Evolutionary conservation across 92 coral and sea anemone species (phyloP).

Genomic region (Actinostola sp.): DNA sequence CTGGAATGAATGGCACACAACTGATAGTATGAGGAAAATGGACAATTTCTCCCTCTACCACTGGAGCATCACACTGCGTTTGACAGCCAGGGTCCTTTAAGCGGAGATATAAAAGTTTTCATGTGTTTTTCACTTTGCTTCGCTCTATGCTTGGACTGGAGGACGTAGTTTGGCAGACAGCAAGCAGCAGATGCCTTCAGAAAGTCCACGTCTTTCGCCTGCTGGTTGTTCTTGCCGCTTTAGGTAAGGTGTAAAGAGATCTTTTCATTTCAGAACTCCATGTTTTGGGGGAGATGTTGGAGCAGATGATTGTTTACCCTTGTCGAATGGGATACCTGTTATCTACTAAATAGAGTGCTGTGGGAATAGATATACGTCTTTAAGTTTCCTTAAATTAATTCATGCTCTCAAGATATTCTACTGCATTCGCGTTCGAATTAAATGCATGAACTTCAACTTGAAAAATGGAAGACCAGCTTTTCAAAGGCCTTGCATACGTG

Average conservation of each 20-base stretch:
- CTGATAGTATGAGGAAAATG: slow-evolving; percentile 6
- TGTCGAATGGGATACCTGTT: slow-evolving; percentile 19
- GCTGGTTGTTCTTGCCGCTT: slow-evolving; percentile 11
- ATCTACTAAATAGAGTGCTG: no score
- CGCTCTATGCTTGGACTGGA: slow-evolving; percentile 54
- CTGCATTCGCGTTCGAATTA: no score
- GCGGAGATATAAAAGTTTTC: slow-evolving; percentile 19
- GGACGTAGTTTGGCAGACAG: slow-evolving; percentile 33
- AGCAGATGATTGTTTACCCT: slow-evolving; percentile 12
- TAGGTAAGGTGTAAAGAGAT: slow-evolving; percentile 16
- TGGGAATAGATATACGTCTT: no score
- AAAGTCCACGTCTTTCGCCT: slow-evolving; percentile 10
- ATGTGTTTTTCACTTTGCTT: slow-evolving; percentile 13
- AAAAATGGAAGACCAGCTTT: no score
- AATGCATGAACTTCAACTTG: no score
- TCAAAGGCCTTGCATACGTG: no score
- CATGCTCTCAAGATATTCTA: no score
- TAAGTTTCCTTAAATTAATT: no score
- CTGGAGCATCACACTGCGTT: background rate
- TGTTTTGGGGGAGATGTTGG: slow-evolving; percentile 7
- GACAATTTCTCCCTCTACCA: background rate
- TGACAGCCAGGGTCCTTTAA: slow-evolving; percentile 1
- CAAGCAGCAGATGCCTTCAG: slow-evolving; percentile 13
- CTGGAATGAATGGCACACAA: background rate
- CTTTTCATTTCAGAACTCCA: background rate